Percentiles rank a stretch among this genome's conserved stretches.
These are phyloP conservation scores for Mycogona germanica DNA, from an alignment of 2,888 invertebrate genomes.

Conservation along the genomic window DNA sequence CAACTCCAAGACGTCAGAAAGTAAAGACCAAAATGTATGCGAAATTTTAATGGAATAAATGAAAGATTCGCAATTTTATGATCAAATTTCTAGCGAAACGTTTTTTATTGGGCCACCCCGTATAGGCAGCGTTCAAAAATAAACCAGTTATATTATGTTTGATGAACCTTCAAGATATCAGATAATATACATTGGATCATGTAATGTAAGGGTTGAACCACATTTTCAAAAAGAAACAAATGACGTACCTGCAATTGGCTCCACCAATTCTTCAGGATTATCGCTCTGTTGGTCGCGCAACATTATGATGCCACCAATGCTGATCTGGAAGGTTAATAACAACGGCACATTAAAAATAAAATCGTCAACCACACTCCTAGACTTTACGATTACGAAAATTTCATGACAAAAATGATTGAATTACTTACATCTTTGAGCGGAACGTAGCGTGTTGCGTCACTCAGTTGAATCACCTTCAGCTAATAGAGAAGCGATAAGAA, in stretches of 20 bases:
- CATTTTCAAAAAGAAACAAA: background rate
- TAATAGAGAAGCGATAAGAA: conserved; percentile 26
- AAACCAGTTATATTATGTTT: background rate
- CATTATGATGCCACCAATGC: conserved; percentile 94
- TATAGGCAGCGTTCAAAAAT: no score
- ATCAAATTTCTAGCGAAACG: no score
- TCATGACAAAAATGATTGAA: background rate
- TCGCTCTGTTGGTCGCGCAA: conserved; percentile 66
- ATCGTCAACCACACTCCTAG: background rate
- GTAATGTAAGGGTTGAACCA: background rate
- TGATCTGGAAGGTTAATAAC: conserved; percentile 38
- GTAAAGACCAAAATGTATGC: no score
- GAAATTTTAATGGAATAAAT: no score
- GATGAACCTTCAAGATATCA: no score
- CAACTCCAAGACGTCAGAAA: no score
- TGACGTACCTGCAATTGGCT: conserved; percentile 60
- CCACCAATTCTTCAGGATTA: conserved; percentile 72
- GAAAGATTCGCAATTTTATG: no score
- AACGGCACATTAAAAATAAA: conserved; percentile 38
- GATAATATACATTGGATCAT: no score
- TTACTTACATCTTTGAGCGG: conserved; percentile 68
- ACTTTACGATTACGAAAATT: background rate
- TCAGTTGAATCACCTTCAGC: conserved; percentile 52
- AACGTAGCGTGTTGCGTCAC: conserved; percentile 66
- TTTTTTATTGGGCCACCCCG: no score